Evolutionary conservation across 1,140 invertebrate species (phyloP).

Genomic region (Atta texana): DNA sequence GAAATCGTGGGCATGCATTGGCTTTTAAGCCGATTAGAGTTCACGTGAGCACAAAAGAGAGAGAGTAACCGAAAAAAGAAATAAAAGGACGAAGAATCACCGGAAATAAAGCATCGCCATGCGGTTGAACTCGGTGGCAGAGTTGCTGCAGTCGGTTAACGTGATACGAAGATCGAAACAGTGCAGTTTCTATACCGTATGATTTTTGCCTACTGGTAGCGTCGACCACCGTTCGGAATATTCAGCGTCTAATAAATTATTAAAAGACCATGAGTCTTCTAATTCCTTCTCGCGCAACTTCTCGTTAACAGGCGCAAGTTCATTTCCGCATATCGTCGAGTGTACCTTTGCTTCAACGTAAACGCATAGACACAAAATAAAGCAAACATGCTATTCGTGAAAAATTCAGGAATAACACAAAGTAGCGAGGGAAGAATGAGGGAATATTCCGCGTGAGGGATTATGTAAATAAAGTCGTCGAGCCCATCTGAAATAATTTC

Average conservation of each 20-base stretch:
- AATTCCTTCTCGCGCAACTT: not conserved
- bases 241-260: constrained; percentile 66
- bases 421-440: not conserved
- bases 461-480: constrained; percentile 58
- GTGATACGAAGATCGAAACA: constrained; percentile 18
- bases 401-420: constrained; percentile 2
- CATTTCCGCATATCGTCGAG: constrained; percentile 11
- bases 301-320: not conserved
- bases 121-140: not conserved
- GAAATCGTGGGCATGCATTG: constrained; percentile 47
- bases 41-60: not conserved
- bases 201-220: constrained; percentile 32
- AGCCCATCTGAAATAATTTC: constrained; percentile 45
- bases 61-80: not conserved
- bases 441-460: constrained; percentile 17
- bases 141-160: constrained; percentile 1
- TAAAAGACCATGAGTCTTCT: constrained; percentile 26
- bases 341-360: not conserved
- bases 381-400: constrained; percentile 2
- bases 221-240: constrained; percentile 51
- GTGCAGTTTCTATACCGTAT: not conserved
- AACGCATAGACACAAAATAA: constrained; percentile 18
- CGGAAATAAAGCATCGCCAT: constrained; percentile 37
- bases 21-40: constrained; percentile 56
- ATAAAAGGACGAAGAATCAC: not conserved